Evolutionary conservation across 1,140 invertebrate genomes (phyloP), one percentile per base, ranked within the genome.

Genomic region (Bombus confusus): DNA sequence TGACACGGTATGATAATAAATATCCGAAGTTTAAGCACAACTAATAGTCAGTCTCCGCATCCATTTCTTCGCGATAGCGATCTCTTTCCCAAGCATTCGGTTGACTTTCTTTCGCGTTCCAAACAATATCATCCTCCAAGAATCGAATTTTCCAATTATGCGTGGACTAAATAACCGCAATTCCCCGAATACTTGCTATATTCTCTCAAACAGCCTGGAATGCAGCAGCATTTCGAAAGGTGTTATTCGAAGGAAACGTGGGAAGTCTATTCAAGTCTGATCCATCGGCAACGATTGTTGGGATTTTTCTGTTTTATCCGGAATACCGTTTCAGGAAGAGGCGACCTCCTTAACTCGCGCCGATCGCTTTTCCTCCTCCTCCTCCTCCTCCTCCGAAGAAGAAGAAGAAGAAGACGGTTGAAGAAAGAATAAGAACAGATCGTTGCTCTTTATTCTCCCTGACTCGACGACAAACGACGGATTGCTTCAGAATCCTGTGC

Each of bases 401-500:
- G n/a, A n/a, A n/a, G n/a, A n/a, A n/a, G n/a, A n/a, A n/a, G 59
- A 64, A 83, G 77, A 72, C 77, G 52, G 77, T 62, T 47, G 59
- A 62, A 28, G 86, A 86, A 87, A 76, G 59, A 87, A 81, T 59
- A 86, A 85, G 77, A 92, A 64, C 84, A 71, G 71, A 87, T 87
- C 84, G 76, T 69, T 69, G 71, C 80, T 91, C 89, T 86, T 91
- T 84, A 90, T 91, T 31, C 62, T 18, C 13, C n/a, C n/a, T 31
- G 28, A 2, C n/a, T 31, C 62, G 85, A 85, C 90, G 89, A 90
- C 87, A 85, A 76, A 83, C 85, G 87, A 91, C 89, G 89, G 82
- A 91, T 91, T 90, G 89, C 90, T 31, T 74, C 90, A 90, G 90
- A 91, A 85, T 90, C 69, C 83, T 82, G 80, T 87, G 86, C 86